Base-by-base conservation (phyloP, 2,113 vertebrate genomes). In the Clupea harengus region DNA sequence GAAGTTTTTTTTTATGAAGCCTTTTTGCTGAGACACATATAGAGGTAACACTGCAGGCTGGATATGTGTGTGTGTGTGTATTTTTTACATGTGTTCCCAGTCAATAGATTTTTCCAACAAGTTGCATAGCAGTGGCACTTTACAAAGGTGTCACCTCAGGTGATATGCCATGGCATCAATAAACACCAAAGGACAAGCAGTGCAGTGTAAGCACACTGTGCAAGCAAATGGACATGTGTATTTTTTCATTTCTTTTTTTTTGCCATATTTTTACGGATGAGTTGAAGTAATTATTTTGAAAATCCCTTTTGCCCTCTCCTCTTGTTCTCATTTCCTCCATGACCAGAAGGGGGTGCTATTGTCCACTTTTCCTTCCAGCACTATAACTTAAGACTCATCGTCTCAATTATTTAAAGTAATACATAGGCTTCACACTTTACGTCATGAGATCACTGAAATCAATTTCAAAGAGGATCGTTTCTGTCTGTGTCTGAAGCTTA, bases 331-430 rank as follows among this genome's bases (percentile, higher is more conserved):
- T 39, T 10, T 10, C 4, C 28, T 39, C 72, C 2, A 78, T 78
- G 72, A 78, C 72, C 72, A 78, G 72, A 39, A 39, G 28, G 72
- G 72, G 32, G 72, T 78, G 72, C 72, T 78, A 32, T 78, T 78
- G 72, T 78, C 72, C 25, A 78, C 32, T 78, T 78, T 78, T 78
- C 72, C 28, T 39, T 78, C 28, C 28, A 78, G 10, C n/a, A 67
- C 64, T 6, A 28, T 67, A 67, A 78, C 28, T 78, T 9, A 10
- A 39, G 72, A 32, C 11, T 15, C 72, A 78, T 78, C 28, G 13
- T 39, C 28, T 78, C 28, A 78, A 78, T 25, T 72, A 13, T 32
- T 15, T 25, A 1, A 28, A 72, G 64, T 72, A 32, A 72, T 28
- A 10, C 64, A 32, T 15, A 72, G 9, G 64, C 2, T 32, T 28